phyloP scores from a whole-genome alignment of 2,113 vertebrate species.

The Hypomesus transpacificus region DNA sequence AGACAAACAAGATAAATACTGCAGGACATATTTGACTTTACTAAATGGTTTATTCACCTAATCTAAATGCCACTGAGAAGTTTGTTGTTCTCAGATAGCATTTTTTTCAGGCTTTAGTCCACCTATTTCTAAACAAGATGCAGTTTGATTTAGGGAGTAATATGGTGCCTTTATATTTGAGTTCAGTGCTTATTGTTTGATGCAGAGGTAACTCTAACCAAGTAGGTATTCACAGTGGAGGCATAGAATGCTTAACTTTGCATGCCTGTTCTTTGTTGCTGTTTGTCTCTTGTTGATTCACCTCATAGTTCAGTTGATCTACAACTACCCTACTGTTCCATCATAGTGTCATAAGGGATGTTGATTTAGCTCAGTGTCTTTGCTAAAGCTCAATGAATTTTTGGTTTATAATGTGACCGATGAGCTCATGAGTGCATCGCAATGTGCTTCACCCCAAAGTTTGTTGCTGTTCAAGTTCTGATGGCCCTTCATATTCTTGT shows the following conservation, averaged over 20 bases:
- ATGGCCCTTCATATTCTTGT: slow-evolving; percentile 46
- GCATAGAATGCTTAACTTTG: slow-evolving; percentile 41
- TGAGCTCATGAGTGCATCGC: slow-evolving; percentile 49
- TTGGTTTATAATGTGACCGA: slow-evolving; percentile 46
- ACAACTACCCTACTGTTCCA: slow-evolving; percentile 22
- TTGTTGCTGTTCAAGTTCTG: slow-evolving; percentile 52
- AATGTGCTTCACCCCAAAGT: slow-evolving; percentile 52
- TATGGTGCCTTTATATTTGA: slow-evolving; percentile 34
- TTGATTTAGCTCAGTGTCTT: slow-evolving; percentile 40
- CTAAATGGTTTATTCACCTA: background rate
- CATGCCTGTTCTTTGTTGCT: slow-evolving; percentile 21
- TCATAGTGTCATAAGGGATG: slow-evolving; percentile 23
- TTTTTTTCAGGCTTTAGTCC: background rate
- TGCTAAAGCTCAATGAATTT: slow-evolving; percentile 30
- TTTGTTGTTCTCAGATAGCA: background rate
- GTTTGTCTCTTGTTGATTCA: slow-evolving; percentile 22
- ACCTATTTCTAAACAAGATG: background rate
- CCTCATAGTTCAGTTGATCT: slow-evolving; percentile 33
- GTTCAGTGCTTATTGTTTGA: slow-evolving; percentile 39
- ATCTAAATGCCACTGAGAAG: background rate
- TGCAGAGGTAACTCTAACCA: slow-evolving; percentile 23
- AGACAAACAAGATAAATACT: too few species aligned
- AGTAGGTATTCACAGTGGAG: slow-evolving; percentile 24
- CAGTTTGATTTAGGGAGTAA: background rate
- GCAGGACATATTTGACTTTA: too few species aligned